Evolutionary conservation across 2,113 vertebrate species (phyloP).

Genomic region (Excalfactoria chinensis): DNA sequence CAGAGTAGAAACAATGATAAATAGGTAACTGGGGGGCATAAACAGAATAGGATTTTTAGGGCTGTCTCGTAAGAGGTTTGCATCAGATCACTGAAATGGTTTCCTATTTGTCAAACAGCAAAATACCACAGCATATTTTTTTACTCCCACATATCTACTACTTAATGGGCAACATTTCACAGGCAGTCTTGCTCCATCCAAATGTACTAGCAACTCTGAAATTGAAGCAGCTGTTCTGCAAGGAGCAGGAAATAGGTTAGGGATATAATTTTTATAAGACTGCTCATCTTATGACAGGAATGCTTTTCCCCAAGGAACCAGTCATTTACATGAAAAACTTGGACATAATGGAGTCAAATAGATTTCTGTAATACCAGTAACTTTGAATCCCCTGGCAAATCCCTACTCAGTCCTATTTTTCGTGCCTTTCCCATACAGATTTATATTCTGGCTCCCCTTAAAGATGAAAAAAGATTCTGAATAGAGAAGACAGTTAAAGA

Average conservation of each 20-base stretch:
- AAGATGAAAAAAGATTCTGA: background rate
- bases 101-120: slow-evolving; percentile 52
- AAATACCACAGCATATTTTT: slow-evolving; percentile 42
- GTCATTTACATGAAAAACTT: slow-evolving; percentile 44
- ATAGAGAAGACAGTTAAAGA: slow-evolving; percentile 47
- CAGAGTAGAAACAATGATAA: slow-evolving; percentile 20
- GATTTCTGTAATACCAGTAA: slow-evolving; percentile 7
- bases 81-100: background rate
- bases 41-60: slow-evolving; percentile 23
- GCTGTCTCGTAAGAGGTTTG: slow-evolving; percentile 30
- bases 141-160: slow-evolving; percentile 45
- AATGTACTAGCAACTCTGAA: slow-evolving; percentile 47
- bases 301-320: slow-evolving; percentile 11
- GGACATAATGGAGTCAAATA: slow-evolving; percentile 41
- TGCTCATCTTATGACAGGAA: slow-evolving; percentile 65
- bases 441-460: background rate
- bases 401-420: background rate
- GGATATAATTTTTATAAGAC: slow-evolving; percentile 67
- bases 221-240: slow-evolving; percentile 63
- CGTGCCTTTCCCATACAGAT: background rate
- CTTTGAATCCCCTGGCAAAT: background rate
- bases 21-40: background rate
- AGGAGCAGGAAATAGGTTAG: slow-evolving; percentile 60
- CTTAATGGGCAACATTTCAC: slow-evolving; percentile 65
- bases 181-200: background rate